Percentiles rank a stretch among this genome's conserved stretches.
Conservation (phyloP, 1,140 invertebrate genomes). For the Euura lappo region DNA sequence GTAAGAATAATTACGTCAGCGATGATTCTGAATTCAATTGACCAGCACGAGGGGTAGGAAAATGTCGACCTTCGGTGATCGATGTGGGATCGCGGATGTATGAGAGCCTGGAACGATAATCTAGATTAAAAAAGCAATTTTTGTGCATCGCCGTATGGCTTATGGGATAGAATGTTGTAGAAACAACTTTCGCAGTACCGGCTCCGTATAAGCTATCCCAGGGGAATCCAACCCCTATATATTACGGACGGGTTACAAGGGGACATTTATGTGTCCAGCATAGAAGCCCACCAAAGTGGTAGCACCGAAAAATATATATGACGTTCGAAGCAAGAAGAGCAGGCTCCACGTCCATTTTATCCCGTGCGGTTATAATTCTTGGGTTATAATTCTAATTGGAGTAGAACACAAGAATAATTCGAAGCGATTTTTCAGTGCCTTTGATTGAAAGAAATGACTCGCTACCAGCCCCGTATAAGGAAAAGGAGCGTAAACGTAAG, state of each 20-base stretch:
- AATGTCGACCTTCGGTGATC: no score
- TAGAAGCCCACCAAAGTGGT: constrained; percentile 6
- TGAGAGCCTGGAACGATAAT: background rate
- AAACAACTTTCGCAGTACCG: constrained; percentile 14
- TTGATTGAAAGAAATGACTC: background rate
- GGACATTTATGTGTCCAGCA: constrained; percentile 34
- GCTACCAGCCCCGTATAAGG: background rate
- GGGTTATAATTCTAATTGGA: background rate
- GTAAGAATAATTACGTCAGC: no score
- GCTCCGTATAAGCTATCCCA: constrained; percentile 31
- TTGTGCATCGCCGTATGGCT: background rate
- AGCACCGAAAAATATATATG: constrained; percentile 1
- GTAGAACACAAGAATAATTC: background rate
- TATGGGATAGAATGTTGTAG: background rate
- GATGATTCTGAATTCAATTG: no score
- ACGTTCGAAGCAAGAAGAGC: background rate
- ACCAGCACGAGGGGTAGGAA: no score
- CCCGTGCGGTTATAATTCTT: no score
- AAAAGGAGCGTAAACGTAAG: no score
- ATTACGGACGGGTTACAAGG: constrained; percentile 34
- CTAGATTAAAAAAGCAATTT: constrained; percentile 7
- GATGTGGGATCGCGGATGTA: no score
- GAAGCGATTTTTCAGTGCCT: no score
- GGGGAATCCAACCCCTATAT: constrained; percentile 32
- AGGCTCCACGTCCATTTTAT: no score